phyloP scores from a whole-genome alignment of 2,888 invertebrate genomes.

The Girardia tigrina region DNA sequence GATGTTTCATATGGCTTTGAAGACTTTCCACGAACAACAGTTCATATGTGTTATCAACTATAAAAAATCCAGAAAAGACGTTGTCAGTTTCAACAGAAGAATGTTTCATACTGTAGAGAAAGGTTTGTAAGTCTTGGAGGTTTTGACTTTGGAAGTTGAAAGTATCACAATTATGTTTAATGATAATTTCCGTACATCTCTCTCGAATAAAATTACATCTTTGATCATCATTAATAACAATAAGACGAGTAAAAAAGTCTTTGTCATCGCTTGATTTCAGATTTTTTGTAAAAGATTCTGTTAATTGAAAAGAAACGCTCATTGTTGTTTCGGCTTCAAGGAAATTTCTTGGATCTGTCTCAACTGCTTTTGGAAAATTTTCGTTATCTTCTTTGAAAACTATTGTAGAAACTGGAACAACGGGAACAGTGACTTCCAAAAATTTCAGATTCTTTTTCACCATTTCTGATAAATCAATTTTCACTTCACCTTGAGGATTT shows the following conservation, averaged over 20 bases:
- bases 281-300: neutral
- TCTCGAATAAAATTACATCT: neutral
- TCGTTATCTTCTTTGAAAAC: neutral
- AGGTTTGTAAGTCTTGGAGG: neutral
- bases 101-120: neutral
- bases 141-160: neutral
- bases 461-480: neutral
- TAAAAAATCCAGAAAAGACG: neutral
- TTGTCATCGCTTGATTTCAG: neutral
- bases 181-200: neutral
- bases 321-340: neutral
- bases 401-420: neutral
- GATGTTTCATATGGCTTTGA: neutral
- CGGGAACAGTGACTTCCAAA: neutral
- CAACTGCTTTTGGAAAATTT: neutral
- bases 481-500: neutral
- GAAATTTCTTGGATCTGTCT: neutral
- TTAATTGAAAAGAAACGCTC: neutral
- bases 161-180: neutral
- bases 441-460: neutral
- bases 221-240: neutral
- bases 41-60: neutral
- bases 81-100: neutral
- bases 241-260: neutral
- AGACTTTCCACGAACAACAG: neutral